These are phyloP conservation scores for Slavum lentiscoides DNA, from an alignment of 2,888 invertebrate species.

Conservation along the genomic window DNA sequence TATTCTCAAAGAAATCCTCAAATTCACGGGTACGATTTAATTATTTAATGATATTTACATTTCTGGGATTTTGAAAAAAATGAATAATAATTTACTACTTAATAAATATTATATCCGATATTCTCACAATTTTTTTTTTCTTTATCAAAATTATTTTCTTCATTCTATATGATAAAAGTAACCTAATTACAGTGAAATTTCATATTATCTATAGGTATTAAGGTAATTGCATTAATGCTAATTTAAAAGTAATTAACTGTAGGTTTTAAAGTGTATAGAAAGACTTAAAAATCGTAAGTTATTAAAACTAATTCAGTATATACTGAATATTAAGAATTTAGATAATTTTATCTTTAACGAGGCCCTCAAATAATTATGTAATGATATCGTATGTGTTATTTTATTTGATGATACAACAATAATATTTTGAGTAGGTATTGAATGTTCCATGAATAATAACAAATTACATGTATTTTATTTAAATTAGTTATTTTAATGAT, in stretches of 20 bases:
- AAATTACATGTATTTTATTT: neutral
- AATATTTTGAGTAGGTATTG: too few species aligned
- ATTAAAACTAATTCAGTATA: slow-evolving; percentile 19
- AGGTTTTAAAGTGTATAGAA: neutral
- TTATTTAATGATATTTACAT: neutral
- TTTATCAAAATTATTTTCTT: too few species aligned
- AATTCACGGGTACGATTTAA: slow-evolving; percentile 57
- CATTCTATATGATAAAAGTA: too few species aligned
- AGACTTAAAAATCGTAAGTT: neutral
- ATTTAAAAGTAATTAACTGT: too few species aligned
- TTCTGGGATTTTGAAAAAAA: neutral
- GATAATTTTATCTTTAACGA: neutral
- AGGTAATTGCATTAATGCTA: too few species aligned
- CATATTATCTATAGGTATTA: too few species aligned
- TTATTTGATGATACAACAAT: too few species aligned
- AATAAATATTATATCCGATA: too few species aligned
- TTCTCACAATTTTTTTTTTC: too few species aligned
- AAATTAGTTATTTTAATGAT: neutral
- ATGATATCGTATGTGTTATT: too few species aligned
- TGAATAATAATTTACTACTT: too few species aligned
- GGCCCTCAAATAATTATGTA: neutral
- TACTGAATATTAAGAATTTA: neutral
- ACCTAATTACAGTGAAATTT: too few species aligned
- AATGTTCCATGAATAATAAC: neutral
- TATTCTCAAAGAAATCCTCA: slow-evolving; percentile 58